A percentile compares a stretch with the other conserved stretches of the same genome.
phyloP scores from a whole-genome alignment of 2,113 vertebrate genomes.

The Apodemus speciosus region DNA sequence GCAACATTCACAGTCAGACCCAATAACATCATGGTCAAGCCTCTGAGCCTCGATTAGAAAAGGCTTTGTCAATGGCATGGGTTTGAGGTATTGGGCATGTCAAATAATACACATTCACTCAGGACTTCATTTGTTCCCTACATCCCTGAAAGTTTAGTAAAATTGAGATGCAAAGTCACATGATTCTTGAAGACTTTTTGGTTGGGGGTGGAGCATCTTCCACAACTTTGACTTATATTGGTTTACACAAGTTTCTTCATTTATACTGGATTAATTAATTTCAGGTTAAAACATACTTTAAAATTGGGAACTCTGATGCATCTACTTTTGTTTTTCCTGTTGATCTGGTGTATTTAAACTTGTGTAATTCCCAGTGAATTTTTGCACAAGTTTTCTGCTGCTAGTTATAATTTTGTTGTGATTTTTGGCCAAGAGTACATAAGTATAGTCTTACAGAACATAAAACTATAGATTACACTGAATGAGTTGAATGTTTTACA shows the following conservation, averaged over 20 bases:
- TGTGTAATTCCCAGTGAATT: neutral
- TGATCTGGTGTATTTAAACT: neutral
- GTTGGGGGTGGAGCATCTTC: neutral
- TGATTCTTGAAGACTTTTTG: neutral
- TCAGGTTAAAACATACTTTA: neutral
- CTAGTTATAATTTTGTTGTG: neutral
- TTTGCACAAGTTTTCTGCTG: neutral
- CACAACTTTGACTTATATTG: neutral
- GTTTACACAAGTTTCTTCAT: neutral
- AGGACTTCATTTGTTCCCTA: neutral
- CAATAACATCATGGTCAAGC: neutral
- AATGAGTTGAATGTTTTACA: neutral
- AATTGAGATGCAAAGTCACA: neutral
- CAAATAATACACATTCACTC: neutral
- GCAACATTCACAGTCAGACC: neutral
- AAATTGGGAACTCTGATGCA: neutral
- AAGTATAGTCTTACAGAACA: too few relatives aligned
- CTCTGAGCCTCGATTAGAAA: neutral
- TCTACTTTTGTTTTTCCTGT: neutral
- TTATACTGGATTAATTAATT: neutral
- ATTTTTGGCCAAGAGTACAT: neutral
- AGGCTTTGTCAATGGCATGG: neutral
- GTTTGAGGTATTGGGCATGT: neutral
- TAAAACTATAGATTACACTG: neutral
- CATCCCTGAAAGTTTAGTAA: neutral